Evolutionary conservation across 2,888 invertebrate genomes (phyloP), one percentile per base, ranked within the genome.

Genomic region (Julus scanicus): DNA sequence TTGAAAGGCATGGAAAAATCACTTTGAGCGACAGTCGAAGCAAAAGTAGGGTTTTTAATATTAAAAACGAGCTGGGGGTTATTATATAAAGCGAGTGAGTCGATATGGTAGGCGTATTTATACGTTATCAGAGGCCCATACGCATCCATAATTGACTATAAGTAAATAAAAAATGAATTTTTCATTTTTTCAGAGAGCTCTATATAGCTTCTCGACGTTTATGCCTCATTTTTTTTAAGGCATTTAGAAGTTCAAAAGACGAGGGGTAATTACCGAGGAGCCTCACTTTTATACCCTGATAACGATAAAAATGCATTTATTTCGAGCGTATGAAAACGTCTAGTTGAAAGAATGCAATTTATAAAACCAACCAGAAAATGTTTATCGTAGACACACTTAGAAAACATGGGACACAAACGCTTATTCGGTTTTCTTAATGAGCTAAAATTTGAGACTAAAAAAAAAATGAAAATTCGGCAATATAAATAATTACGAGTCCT

Each of bases 1-100:
- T 37, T 37, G 37, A 80, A 37, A 20, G 37, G 13, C 13, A 80
- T 2, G 80, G 29, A 37, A 80, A 80, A 80, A 37, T 80, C 80
- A 80, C 80, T 80, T 80, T 80, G 80, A 80, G 80, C 80, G 80
- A 80, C 80, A 80, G 80, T 80, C 80, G 80, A 9, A 11, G 80
- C 80, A 80, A 80, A 80, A 80, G 29, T 37, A 80, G 2, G 80
- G 5, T 37, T 80, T 80, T 80, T 80, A 80, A 80, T 80, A 80
- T 80, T 80, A 80, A 80, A 80, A 80, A 37, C 80, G 80, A 80
- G 80, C 37, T 37, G 37, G 80, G 80, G 80, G 80, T 80, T 80
- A 80, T 80, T 80, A 80, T 29, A 29, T 80, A 71, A 5, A 44
- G 44, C 3, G 44, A 44, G 20, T n/a, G 8, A 71, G 9, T 20